Percentiles rank a stretch among this genome's conserved stretches.
These are phyloP conservation scores for Chloroceryle inda DNA, from an alignment of 2,797 vertebrate genomes.

Conservation along the genomic window DNA sequence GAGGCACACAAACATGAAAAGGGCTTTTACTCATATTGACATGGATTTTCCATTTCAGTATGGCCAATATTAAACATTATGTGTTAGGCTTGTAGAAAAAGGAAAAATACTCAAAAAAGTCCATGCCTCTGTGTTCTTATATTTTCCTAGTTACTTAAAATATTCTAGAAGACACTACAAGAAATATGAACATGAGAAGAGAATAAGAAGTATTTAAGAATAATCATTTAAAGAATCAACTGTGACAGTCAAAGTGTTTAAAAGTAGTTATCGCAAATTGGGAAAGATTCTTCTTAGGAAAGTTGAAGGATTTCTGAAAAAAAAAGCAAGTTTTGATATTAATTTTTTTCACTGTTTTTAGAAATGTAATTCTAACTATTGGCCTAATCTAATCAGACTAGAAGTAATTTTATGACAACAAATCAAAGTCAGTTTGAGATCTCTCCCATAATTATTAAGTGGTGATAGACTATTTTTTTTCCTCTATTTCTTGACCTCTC, in stretches of 20 bases:
- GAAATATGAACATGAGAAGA: neutral
- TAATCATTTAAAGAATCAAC: neutral
- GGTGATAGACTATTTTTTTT: neutral
- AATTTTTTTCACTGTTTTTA: neutral
- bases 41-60: neutral
- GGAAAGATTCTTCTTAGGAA: neutral
- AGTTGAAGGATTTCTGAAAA: neutral
- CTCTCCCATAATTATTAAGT: neutral
- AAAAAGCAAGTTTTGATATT: fast-evolving
- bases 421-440: neutral
- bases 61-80: neutral
- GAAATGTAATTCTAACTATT: neutral
- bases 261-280: neutral
- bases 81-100: neutral
- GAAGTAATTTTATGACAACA: neutral
- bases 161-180: neutral
- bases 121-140: neutral
- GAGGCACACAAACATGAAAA: neutral
- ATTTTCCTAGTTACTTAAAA: neutral
- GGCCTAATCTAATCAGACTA: neutral
- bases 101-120: neutral
- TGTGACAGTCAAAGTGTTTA: neutral
- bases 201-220: neutral
- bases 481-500: neutral
- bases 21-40: neutral